phyloP scores from a whole-genome alignment of 2,888 invertebrate species.

The Tipula helvola region DNA sequence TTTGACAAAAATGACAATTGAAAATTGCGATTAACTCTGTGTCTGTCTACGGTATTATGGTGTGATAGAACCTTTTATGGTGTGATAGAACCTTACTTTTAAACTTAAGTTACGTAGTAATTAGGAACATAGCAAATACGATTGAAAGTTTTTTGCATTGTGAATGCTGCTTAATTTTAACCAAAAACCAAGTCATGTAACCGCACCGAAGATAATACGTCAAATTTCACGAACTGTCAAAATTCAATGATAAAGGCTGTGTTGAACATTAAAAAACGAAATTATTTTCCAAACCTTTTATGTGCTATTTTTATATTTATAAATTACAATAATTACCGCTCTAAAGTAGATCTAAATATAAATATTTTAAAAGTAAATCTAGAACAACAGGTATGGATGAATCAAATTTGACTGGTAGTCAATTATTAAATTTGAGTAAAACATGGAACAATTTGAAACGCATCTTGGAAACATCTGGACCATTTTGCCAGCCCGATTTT shows the following conservation, averaged over 20 bases:
- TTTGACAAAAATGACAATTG: no score
- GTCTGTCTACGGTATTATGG: no score
- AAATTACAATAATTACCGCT: neutral
- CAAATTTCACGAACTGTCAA: neutral
- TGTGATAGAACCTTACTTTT: no score
- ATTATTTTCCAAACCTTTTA: neutral
- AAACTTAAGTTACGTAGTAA: no score
- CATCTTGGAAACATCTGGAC: conserved; percentile 79
- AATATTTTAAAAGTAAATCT: neutral
- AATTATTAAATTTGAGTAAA: conserved; percentile 27
- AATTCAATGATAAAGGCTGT: neutral
- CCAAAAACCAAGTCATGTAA: neutral
- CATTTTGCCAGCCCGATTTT: conserved; percentile 88
- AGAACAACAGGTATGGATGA: conserved; percentile 20
- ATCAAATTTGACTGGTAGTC: conserved; percentile 22
- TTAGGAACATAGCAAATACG: no score
- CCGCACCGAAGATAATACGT: neutral
- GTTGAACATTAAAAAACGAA: neutral
- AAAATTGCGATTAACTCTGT: no score
- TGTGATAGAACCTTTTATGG: no score
- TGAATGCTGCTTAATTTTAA: neutral
- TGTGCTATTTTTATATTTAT: neutral
- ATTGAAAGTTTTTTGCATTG: no score
- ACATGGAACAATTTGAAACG: conserved; percentile 77
- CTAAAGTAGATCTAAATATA: neutral